Evolutionary conservation across 2,113 vertebrate species (phyloP), one percentile per base, ranked within the genome.

Genomic region (Lagenorhynchus albirostris): DNA sequence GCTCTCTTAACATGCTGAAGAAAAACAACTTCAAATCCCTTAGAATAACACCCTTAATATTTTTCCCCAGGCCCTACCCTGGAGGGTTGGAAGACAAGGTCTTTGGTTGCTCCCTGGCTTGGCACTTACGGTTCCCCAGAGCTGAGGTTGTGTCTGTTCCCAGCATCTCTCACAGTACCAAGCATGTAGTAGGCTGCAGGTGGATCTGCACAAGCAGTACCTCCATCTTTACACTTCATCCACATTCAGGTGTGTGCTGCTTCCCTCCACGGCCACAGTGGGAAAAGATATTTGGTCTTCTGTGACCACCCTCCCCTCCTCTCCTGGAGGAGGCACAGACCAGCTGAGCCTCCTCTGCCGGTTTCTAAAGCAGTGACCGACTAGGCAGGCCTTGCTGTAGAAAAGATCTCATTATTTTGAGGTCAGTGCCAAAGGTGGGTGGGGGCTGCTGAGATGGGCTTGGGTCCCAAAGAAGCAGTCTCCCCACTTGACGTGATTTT

Each of bases 1-100:
- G 65, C 71, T 91, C 53, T 83, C 38, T 82, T 85, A 53, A n/a
- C 41, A 73, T 71, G 41, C 68, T 60, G 25, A 96, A 74, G 89
- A 93, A 94, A 97, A 96, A 44, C 47, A 77, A 33, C 60, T 91
- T 83, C 44, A 76, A 14, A 81, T 80, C 23, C 47, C 67, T 83
- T 67, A 63, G 47, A 65, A 38, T 11, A 91, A 41, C 50, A 88
- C 12, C 68, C 70, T 44, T 92, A 25, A 58, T 68, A 47, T 55
- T 91, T 92, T 50, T 26, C 76, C 60, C 67, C 76, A 77, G 76
- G 83, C 41, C 33, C 58, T 83, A 47, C n/a, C n/a, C 85, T 83
- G 36, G 58, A 95, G 41, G 25, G 12, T 29, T 62, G 70, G 58
- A 83, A 73, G 81, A 77, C 67, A n/a, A 44, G 87, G 70, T 36